Percentiles rank a stretch among this genome's conserved stretches.
Evolutionary conservation across 2,797 vertebrate species (phyloP).

Genomic region (Meriones psammophilus): DNA sequence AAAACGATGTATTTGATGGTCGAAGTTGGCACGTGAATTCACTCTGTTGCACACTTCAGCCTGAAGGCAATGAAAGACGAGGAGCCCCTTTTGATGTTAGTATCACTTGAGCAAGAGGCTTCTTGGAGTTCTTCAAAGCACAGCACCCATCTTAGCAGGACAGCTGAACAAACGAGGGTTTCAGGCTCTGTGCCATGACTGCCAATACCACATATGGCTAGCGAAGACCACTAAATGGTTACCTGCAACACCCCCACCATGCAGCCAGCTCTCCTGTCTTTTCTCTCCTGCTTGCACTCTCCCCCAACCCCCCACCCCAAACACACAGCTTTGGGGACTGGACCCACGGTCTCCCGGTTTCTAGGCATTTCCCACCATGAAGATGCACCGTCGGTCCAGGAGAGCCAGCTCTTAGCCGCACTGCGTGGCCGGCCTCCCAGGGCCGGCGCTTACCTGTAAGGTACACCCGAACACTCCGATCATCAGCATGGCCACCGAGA

Average conservation of each 20-base stretch:
- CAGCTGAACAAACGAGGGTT: conserved; percentile 3
- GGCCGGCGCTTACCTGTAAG: conserved; percentile 92
- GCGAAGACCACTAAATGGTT: background rate
- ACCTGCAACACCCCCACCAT: background rate
- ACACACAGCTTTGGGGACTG: background rate
- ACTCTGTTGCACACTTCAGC: rapidly evolving
- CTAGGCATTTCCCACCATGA: too few relatives aligned
- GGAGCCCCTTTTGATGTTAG: background rate
- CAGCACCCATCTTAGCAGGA: background rate
- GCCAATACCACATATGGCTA: background rate
- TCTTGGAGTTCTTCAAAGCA: conserved; percentile 12
- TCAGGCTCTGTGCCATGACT: conserved; percentile 2
- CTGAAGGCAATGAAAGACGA: background rate
- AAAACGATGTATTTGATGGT: conserved; percentile 2
- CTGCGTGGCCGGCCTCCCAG: rapidly evolving
- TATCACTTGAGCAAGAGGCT: background rate
- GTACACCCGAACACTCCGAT: conserved; percentile 99
- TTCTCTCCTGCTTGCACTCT: rapidly evolving
- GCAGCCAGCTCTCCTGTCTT: background rate
- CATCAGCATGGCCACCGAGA: conserved; percentile 99
- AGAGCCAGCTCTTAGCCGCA: background rate
- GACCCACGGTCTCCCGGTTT: background rate
- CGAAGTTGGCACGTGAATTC: background rate
- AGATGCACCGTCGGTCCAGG: background rate
- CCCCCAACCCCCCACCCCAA: too few relatives aligned